Evolutionary conservation across 1,140 invertebrate species (phyloP).

Genomic region (Zaprionus taronus): DNA sequence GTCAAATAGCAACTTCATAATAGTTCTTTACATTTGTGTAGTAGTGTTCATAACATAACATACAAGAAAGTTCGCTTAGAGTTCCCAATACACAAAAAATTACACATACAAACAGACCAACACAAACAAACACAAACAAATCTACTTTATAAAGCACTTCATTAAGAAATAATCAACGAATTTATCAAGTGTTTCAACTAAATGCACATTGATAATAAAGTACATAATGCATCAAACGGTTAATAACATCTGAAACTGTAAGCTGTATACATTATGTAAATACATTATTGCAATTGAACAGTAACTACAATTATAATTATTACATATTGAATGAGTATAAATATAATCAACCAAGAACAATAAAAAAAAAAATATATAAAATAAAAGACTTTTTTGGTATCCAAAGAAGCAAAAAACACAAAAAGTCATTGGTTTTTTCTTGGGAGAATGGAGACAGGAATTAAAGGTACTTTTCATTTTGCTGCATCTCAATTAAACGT

Average conservation of each 20-base stretch:
- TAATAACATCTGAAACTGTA: background rate
- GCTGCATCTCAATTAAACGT: too few species aligned
- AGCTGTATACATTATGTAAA: background rate
- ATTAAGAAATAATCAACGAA: background rate
- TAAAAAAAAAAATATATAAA: slow-evolving; percentile 55
- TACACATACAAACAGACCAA: background rate
- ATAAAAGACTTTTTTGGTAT: slow-evolving; percentile 72
- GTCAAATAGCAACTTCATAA: slow-evolving; percentile 26
- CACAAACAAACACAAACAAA: slow-evolving; percentile 5
- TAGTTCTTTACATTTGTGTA: slow-evolving; percentile 14
- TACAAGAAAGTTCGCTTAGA: background rate
- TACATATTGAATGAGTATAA: too few species aligned
- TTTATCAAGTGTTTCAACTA: background rate
- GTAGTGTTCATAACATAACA: slow-evolving; percentile 25
- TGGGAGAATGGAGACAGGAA: too few species aligned
- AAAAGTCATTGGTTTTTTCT: background rate
- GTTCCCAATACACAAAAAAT: background rate
- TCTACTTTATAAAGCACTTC: background rate
- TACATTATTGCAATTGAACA: slow-evolving; percentile 74
- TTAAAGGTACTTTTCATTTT: too few species aligned
- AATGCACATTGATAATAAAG: background rate
- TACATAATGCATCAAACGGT: background rate
- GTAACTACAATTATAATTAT: slow-evolving; percentile 63
- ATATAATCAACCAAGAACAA: slow-evolving; percentile 57
- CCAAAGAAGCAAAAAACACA: slow-evolving; percentile 63